Percentiles rank a stretch among this genome's conserved stretches.
Evolutionary conservation across 2,797 vertebrate genomes (phyloP).

Genomic region (Pangasius macronema): DNA sequence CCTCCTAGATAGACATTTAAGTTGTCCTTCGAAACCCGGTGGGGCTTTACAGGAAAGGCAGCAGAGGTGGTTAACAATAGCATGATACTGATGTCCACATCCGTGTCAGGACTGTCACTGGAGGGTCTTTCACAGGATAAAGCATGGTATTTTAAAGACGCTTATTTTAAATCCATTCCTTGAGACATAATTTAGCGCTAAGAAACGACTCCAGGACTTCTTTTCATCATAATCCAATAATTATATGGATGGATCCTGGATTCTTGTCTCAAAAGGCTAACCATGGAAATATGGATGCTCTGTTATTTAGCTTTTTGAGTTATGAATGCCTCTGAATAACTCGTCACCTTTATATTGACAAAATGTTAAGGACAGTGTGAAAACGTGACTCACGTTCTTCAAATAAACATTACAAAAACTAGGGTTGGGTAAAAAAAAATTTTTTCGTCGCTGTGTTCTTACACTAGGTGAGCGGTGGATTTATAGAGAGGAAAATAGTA

Average conservation of each 20-base stretch:
- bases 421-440: neutral
- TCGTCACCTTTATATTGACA: neutral
- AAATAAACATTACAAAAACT: neutral
- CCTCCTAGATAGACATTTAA: too few relatives aligned
- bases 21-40: too few relatives aligned
- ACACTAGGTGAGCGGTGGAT: too few relatives aligned
- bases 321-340: constrained; percentile 6
- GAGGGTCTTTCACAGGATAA: constrained; percentile 12
- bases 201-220: neutral
- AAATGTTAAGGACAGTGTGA: neutral
- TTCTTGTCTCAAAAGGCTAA: neutral
- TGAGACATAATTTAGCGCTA: neutral
- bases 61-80: constrained; percentile 44
- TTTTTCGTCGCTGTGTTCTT: too few relatives aligned
- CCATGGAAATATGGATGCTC: neutral
- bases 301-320: neutral
- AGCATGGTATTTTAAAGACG: neutral
- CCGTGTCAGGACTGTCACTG: constrained; percentile 20
- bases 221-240: constrained; percentile 17
- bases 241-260: neutral
- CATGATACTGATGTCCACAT: constrained; percentile 26
- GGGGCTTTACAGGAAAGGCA: constrained; percentile 47
- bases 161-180: neutral
- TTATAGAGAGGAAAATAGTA: too few relatives aligned
- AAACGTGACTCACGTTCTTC: neutral